Evolutionary conservation across 2,888 invertebrate genomes (phyloP).

Genomic region (Blastobasis adustella): DNA sequence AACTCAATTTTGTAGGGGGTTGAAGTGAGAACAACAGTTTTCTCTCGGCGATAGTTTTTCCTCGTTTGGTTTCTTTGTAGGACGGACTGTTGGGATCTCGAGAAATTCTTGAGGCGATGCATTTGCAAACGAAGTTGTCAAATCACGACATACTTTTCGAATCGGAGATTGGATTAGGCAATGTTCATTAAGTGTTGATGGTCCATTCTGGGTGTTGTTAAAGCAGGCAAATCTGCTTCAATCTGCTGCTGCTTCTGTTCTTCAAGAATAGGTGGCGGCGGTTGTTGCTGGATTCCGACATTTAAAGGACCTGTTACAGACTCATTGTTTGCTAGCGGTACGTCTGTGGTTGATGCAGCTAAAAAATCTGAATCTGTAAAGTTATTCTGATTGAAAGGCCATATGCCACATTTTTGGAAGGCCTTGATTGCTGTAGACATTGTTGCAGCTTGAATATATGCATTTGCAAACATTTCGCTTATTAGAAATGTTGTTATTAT

Average conservation of each 20-base stretch:
- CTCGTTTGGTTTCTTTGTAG: constrained; percentile 12
- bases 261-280: neutral
- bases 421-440: constrained; percentile 20
- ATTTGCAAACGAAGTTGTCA: constrained; percentile 10
- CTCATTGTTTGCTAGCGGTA: neutral
- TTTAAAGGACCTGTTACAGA: neutral
- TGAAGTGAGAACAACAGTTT: constrained; percentile 20
- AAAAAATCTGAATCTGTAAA: constrained; percentile 19
- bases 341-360: constrained; percentile 17
- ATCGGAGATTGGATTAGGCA: neutral
- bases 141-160: constrained; percentile 5
- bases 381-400: constrained; percentile 17
- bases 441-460: constrained; percentile 19
- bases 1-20: constrained; percentile 22
- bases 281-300: neutral
- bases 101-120: constrained; percentile 16
- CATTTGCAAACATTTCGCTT: constrained; percentile 21
- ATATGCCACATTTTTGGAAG: constrained; percentile 20
- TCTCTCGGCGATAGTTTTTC: constrained; percentile 18
- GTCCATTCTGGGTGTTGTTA: neutral
- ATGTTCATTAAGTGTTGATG: neutral
- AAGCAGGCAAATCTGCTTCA: neutral
- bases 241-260: neutral
- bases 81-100: constrained; percentile 14
- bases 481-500: constrained; percentile 18